phyloP scores from a whole-genome alignment of 30 jellyfish, hydroid and myxozoan species.

The Aurelia aurita region DNA sequence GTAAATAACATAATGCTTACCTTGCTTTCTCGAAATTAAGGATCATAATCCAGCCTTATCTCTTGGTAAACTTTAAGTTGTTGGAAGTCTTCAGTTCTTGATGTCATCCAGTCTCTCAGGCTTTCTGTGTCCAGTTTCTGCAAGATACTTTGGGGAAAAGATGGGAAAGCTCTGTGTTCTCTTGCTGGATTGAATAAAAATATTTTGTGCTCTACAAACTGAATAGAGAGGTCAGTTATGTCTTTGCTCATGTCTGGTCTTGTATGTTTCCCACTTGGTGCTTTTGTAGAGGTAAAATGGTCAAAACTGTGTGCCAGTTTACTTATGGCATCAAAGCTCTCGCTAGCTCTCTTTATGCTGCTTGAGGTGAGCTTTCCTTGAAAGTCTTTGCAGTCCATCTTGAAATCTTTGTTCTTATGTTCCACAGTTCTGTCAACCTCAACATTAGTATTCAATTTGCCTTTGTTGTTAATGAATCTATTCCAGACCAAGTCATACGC shows the following conservation, averaged over 20 bases:
- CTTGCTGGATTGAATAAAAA: conserved; percentile 6
- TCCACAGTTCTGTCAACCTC: conserved; percentile 41
- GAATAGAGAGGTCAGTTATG: conserved; percentile 19
- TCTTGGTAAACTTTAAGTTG: not conserved
- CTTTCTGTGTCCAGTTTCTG: conserved; percentile 1
- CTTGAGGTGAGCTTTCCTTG: conserved; percentile 42
- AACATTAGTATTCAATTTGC: conserved; percentile 23
- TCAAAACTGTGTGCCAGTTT: conserved; percentile 12
- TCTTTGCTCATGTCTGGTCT: conserved; percentile 13
- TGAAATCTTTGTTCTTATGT: conserved; percentile 29
- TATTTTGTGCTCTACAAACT: not conserved
- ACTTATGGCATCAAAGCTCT: not conserved
- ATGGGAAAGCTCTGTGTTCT: conserved; percentile 29
- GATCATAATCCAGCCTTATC: no score
- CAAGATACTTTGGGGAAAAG: not conserved
- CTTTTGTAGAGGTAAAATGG: not conserved
- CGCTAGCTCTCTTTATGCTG: conserved; percentile 31
- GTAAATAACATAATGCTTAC: no score
- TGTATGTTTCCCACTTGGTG: conserved; percentile 24
- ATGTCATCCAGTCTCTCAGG: conserved; percentile 21
- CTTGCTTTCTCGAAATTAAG: no score
- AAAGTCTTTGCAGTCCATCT: conserved; percentile 44
- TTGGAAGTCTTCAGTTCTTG: conserved; percentile 1
- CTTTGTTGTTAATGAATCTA: conserved; percentile 20
- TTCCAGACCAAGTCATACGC: conserved; percentile 40